Evolutionary conservation across 2,888 invertebrate genomes (phyloP).

Genomic region (Hermaeophaga mercurialis): DNA sequence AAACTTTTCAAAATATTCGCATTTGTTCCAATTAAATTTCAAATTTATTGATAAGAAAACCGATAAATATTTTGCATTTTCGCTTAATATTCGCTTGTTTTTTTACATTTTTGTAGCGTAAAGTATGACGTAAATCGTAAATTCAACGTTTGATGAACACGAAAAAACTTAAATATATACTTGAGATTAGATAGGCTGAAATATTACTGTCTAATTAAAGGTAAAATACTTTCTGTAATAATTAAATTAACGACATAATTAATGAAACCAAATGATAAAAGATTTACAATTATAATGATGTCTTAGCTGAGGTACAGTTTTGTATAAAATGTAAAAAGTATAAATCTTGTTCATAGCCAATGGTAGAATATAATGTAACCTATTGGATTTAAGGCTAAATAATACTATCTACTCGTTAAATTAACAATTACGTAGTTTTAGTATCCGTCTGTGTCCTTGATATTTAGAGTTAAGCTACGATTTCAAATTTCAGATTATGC

Average conservation of each 20-base stretch:
- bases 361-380: too few relatives aligned
- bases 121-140: neutral
- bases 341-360: too few relatives aligned
- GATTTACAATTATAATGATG: neutral
- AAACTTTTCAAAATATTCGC: too few relatives aligned
- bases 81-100: neutral
- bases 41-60: neutral
- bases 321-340: neutral
- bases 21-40: too few relatives aligned
- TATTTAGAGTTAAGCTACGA: too few relatives aligned
- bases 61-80: conserved; percentile 7
- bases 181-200: conserved; percentile 6
- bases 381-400: too few relatives aligned
- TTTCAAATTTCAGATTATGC: too few relatives aligned
- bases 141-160: conserved; percentile 1
- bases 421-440: too few relatives aligned
- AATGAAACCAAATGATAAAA: conserved; percentile 2
- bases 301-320: neutral
- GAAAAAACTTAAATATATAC: conserved; percentile 1
- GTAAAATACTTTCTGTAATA: conserved; percentile 4
- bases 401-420: too few relatives aligned
- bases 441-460: too few relatives aligned
- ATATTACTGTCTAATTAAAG: conserved; percentile 4
- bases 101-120: neutral
- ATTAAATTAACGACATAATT: neutral